Percentiles rank a stretch among this genome's conserved stretches.
Conservation (phyloP, 2,113 vertebrate species). For the Emydocephalus ijimae region DNA sequence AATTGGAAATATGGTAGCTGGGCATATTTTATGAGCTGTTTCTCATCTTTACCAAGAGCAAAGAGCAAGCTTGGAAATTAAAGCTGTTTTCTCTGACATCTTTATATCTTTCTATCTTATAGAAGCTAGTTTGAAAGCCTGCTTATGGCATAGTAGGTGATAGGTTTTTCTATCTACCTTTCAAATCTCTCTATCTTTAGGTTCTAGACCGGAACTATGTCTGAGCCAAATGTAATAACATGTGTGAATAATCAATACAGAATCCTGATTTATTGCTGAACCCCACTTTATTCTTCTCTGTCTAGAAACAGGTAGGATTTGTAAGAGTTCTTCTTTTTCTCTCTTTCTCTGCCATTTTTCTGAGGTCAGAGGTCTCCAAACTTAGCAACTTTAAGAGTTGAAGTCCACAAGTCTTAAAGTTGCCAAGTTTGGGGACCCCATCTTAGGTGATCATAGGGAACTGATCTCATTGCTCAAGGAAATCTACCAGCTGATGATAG, state of each 20-base stretch:
- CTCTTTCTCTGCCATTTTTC: constrained; percentile 5
- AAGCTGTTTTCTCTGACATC: neutral
- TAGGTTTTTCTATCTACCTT: constrained; percentile 36
- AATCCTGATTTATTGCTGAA: constrained; percentile 35
- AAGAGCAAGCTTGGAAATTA: neutral
- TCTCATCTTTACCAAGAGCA: neutral
- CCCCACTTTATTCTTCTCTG: constrained; percentile 48
- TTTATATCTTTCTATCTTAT: neutral
- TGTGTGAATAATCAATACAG: constrained; percentile 36
- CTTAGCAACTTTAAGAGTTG: no score
- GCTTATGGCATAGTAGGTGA: constrained; percentile 8
- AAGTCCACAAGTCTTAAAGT: no score
- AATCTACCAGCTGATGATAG: neutral
- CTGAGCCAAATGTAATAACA: constrained; percentile 29
- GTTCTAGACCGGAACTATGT: constrained; percentile 52
- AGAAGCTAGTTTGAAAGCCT: constrained; percentile 1
- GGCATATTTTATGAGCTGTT: neutral
- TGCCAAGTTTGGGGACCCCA: no score
- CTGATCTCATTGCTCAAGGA: neutral
- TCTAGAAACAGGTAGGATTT: constrained; percentile 62
- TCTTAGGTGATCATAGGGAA: neutral
- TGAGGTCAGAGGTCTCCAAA: neutral
- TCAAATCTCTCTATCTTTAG: constrained; percentile 52
- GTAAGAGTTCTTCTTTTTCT: constrained; percentile 11
- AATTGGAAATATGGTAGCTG: neutral